Evolutionary conservation across 1,140 invertebrate species (phyloP), one percentile per base, ranked within the genome.

Genomic region (Chironomus striatipennis): DNA sequence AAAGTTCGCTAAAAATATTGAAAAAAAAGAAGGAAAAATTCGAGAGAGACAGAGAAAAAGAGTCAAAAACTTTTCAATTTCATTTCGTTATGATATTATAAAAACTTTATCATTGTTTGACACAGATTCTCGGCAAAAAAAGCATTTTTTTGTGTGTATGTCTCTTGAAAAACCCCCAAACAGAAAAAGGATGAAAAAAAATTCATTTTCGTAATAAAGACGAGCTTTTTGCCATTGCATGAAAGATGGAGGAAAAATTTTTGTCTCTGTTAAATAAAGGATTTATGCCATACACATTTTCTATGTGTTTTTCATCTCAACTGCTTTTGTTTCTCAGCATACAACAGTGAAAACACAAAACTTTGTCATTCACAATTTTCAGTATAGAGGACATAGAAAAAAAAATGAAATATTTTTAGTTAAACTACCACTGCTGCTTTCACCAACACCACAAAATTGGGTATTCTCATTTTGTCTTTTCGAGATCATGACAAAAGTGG

Each of bases 51-150:
- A 57, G 47, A 57, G 47, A n/a, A 57, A 57, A 57, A 57, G n/a
- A 57, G 47, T 57, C 47, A n/a, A 57, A 57, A 57, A 57, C 47
- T 57, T 57, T 57, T 57, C 47, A 57, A 57, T 57, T 57, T 57
- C 47, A 57, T 57, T 57, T 57, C 47, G 47, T 57, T 57, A 57
- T 57, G 47, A 57, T 57, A 57, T 57, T 57, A 57, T 57, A 57
- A 15, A 57, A 57, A 57, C 47, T 57, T 57, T 57, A 57, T 57
- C 47, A 57, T 57, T 57, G 47, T 57, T 57, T 57, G 47, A 57
- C 47, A 57, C 47, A 57, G 47, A 57, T 57, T 57, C 47, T 57
- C 47, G n/a, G 47, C 47, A 57, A 57, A 12, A 57, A n/a, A 15
- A 47, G 43, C 2, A 47, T 12, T 47, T 47, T 57, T 57, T n/a